A percentile compares a stretch with the other conserved stretches of the same genome.
Evolutionary conservation across 2,113 vertebrate species (phyloP).

Genomic region (Emberiza fucata): DNA sequence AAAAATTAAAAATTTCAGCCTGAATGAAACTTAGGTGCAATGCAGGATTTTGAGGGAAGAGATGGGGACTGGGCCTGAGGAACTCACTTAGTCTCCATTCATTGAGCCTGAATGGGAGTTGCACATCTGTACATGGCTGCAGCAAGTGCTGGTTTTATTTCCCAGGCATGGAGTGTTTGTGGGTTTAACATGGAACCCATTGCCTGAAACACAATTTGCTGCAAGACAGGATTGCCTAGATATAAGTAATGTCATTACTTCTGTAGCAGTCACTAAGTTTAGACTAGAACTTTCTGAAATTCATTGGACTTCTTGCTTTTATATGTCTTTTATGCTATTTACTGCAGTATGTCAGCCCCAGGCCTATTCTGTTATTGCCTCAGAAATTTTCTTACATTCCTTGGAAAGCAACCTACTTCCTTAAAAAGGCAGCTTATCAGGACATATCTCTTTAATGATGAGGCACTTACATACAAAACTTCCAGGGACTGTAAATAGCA

Average conservation of each 20-base stretch:
- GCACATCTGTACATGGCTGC: neutral
- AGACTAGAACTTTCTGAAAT: neutral
- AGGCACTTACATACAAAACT: neutral
- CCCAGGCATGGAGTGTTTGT: neutral
- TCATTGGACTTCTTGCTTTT: neutral
- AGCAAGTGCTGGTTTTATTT: neutral
- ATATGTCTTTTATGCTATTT: neutral
- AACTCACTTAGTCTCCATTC: fast-evolving
- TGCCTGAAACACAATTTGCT: neutral
- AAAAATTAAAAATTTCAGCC: neutral
- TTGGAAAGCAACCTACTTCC: neutral
- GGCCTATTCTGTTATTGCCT: neutral
- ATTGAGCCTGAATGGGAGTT: neutral
- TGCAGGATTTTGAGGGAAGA: neutral
- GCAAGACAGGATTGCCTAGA: neutral
- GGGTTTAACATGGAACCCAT: neutral
- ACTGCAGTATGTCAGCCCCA: neutral
- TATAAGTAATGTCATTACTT: neutral
- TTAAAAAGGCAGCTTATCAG: neutral
- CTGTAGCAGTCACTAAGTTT: neutral
- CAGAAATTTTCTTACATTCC: neutral
- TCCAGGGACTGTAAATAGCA: neutral
- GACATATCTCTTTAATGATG: neutral
- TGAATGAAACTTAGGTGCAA: neutral
- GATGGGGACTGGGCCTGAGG: neutral